Base-by-base conservation (phyloP, 37 sponge, comb jelly and placozoan genomes). In the Mnemiopsis leidyi region DNA sequence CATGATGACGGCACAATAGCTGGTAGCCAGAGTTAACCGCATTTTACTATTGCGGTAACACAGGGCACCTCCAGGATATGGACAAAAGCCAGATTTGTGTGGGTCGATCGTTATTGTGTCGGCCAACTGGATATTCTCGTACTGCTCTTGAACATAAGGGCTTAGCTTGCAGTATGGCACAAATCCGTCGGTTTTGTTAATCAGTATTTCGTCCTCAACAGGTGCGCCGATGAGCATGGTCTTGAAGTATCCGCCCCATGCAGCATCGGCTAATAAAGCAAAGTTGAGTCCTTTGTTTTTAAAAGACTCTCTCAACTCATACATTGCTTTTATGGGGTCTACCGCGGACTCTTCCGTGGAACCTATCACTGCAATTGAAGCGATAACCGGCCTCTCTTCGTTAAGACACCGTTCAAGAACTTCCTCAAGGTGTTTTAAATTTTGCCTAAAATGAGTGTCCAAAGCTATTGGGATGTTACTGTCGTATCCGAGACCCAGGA, bases 181-280 rank as follows among this genome's bases (percentile, higher is more conserved):
- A 21, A n/a, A 25, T 16, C 13, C 13, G 61, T 48, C 61, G 9
- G 61, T 18, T 48, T 13, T 48, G 61, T 13, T 48, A 5, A 18
- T 48, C 13, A 48, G 61, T 13, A 18, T 48, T 48, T 48, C 61
- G 61, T 48, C 61, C 13, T 48, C 13, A 5, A 18, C 61, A 18
- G 61, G 9, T 92, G 1, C 68, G 5, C 18, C 92, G 21, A 67
- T 39, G 7, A 92, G 2, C 48, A 92, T 92, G 35, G 92, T 39
- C 68, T 67, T 92, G 68, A 92, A 39, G 21, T 92, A 92, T 2
- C 92, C 92, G 2, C 92, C 92, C 92, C 92, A 92, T 26, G 92
- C 92, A 5, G 68, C 92, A 61, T 92, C 92, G 20, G 68, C 18
- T 21, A 61, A 69, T 68, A 92, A 1, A 38, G 68, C 35, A 18